Conservation (phyloP, 2,113 vertebrate genomes). For the Synodontis membranacea region DNA sequence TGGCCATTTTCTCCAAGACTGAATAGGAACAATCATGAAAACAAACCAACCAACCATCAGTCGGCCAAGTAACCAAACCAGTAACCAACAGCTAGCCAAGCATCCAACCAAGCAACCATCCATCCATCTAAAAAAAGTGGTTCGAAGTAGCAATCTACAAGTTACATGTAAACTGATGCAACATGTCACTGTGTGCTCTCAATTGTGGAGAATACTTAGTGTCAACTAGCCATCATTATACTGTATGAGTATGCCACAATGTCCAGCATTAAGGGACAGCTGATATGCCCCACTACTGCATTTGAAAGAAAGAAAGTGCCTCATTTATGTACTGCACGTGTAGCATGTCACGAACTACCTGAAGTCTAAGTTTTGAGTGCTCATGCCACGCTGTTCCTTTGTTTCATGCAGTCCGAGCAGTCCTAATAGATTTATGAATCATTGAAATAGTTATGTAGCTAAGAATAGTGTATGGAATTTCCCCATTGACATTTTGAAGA, state of each 20-base stretch:
- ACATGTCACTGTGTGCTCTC: slow-evolving; percentile 9
- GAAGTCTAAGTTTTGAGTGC: neutral
- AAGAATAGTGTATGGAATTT: slow-evolving; percentile 36
- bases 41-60: neutral
- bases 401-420: neutral
- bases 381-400: neutral
- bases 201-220: slow-evolving; percentile 36
- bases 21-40: neutral
- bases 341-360: neutral
- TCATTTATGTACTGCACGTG: neutral
- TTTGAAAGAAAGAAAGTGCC: neutral
- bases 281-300: slow-evolving; percentile 23
- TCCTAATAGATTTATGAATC: slow-evolving; percentile 34
- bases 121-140: neutral
- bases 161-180: slow-evolving; percentile 6
- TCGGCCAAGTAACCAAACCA: neutral
- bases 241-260: slow-evolving; percentile 28
- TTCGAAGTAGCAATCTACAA: neutral
- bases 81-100: neutral
- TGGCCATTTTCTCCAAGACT: neutral
- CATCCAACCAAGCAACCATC: neutral
- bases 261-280: slow-evolving; percentile 21
- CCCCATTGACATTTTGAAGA: slow-evolving; percentile 17
- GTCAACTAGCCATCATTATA: slow-evolving; percentile 48
- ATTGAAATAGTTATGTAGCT: slow-evolving; percentile 4